Evolutionary conservation across 2,113 vertebrate genomes (phyloP).

Genomic region (Manacus vitellinus): DNA sequence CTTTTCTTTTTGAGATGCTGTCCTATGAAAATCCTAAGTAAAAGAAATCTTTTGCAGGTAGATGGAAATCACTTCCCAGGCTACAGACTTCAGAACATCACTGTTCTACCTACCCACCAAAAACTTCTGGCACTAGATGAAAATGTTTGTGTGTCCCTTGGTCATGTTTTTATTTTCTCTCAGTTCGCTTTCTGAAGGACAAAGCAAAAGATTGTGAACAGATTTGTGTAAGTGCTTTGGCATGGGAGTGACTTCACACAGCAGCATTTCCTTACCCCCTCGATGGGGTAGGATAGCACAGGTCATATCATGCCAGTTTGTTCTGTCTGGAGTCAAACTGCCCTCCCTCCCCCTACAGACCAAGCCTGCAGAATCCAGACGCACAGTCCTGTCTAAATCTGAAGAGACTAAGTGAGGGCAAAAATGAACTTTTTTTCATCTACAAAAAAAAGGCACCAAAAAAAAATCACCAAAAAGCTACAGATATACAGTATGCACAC

Average conservation of each 20-base stretch:
- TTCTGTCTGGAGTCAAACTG: neutral
- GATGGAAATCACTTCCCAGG: neutral
- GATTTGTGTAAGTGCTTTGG: neutral
- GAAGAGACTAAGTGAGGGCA: neutral
- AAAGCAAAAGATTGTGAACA: neutral
- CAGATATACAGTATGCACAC: neutral
- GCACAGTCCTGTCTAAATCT: neutral
- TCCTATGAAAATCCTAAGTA: neutral
- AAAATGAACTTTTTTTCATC: neutral
- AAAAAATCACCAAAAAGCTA: neutral
- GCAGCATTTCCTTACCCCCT: neutral
- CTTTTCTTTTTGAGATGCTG: neutral
- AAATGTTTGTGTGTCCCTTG: accelerated
- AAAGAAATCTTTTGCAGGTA: neutral
- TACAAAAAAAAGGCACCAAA: neutral
- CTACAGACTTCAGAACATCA: neutral
- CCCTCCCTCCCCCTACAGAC: neutral
- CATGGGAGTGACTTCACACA: neutral
- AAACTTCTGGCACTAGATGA: neutral
- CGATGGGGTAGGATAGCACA: accelerated
- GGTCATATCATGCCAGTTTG: accelerated
- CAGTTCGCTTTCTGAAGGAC: neutral
- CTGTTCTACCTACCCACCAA: neutral
- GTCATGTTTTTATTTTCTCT: neutral
- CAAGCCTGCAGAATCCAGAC: neutral